Base-by-base conservation (phyloP, 92 coral and sea anemone species). In the Anthopleura xanthogrammica region DNA sequence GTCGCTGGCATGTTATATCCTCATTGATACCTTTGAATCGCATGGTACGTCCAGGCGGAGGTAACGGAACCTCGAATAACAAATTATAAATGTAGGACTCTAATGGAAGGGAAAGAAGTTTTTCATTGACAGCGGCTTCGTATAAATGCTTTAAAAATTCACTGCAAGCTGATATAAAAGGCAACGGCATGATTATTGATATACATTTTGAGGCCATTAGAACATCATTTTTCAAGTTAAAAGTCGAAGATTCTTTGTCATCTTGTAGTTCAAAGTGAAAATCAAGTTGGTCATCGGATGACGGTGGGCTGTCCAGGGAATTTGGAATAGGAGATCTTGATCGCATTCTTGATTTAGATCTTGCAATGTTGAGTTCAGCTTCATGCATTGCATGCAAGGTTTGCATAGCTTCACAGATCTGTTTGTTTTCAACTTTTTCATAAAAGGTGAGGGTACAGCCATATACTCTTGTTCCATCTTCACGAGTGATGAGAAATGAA, bases 21-120 rank as follows among this genome's bases (percentile, higher is more conserved):
- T 89, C 83, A 16, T 78, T 88, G 64, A 83, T 79, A 74, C 97
- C 91, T 19, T 81, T 94, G 86, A 94, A 96, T 46, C 98, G 90
- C 99, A 96, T 94, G 36, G 95, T 96, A 55, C 94, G 86, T 58
- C 99, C 99, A 68, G 99, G 92, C 1, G 99, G 99, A 68, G 98
- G 99, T 20, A 96, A 87, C 0, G 99, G 99, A 13, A 96, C 99
- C 86, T 96, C 98, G 84, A 86, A 96, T 70, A 96, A 81, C 60
- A 96, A 82, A 79, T 96, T 96, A 82, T 94, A 96, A 71, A 96
- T 87, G 76, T 96, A 96, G 8, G 98, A 94, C 64, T 96, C 99
- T 20, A 96, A 78, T 3, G 98, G 91, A 19, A 96, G 82, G 7
- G 85, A 85, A 7, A 95, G 78, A 41, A 86, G 84, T 20, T 92